Evolutionary conservation across 2,888 invertebrate species (phyloP).

Genomic region (Campoplex nolae): DNA sequence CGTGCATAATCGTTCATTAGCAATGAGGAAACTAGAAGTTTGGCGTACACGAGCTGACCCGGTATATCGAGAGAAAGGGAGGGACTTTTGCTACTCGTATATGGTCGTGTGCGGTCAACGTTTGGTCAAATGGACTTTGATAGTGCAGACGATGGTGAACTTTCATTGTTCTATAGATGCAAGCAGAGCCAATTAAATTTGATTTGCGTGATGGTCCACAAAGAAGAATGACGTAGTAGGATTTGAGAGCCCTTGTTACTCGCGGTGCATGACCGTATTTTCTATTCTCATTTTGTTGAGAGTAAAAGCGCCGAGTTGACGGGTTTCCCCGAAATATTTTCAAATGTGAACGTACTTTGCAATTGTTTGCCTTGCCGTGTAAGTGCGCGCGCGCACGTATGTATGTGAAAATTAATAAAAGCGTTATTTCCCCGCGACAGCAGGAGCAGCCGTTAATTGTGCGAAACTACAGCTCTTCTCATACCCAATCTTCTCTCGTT

Average conservation of each 20-base stretch:
- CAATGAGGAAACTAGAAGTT: not conserved
- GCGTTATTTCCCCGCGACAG: slow-evolving; percentile 55
- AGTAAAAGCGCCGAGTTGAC: slow-evolving; percentile 15
- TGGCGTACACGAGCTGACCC: not conserved
- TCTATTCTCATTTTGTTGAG: not conserved
- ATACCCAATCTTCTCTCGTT: slow-evolving; percentile 6
- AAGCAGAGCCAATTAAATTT: slow-evolving; percentile 54
- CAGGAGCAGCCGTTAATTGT: slow-evolving; percentile 59
- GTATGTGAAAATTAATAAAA: slow-evolving; percentile 60
- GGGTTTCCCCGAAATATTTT: slow-evolving; percentile 23
- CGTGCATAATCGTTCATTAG: not conserved
- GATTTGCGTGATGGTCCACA: slow-evolving; percentile 42
- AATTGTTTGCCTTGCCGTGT: not conserved
- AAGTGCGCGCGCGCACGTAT: not conserved
- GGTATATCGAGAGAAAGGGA: slow-evolving; percentile 10
- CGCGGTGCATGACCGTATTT: not conserved
- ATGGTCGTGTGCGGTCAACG: slow-evolving; percentile 14
- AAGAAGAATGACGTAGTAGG: slow-evolving; percentile 12
- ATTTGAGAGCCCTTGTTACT: slow-evolving; percentile 22
- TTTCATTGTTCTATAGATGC: slow-evolving; percentile 45
- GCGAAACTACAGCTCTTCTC: slow-evolving; percentile 37
- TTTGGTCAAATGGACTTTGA: slow-evolving; percentile 5
- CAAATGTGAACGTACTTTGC: slow-evolving; percentile 20
- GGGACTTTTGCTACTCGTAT: not conserved
- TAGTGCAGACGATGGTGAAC: slow-evolving; percentile 11